Base-by-base conservation (phyloP, 1,140 invertebrate species). In the Periplaneta americana region DNA sequence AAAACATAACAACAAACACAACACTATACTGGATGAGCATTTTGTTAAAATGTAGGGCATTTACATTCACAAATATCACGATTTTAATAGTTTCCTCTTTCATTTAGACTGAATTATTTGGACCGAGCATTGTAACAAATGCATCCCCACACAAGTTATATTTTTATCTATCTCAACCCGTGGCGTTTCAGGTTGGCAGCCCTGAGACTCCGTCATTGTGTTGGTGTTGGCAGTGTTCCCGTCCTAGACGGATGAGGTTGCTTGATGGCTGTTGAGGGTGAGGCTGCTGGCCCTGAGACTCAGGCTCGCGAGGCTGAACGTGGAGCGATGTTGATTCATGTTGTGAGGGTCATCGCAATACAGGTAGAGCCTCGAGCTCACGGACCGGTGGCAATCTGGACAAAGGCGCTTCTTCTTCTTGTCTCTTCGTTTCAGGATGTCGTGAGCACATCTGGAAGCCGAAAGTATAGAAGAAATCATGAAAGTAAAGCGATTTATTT, bases 381-480 rank as follows among this genome's bases (percentile, higher is more conserved):
- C 88, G 22, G 92, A 88, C 83, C 91, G 91, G 83, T 92, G 92
- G 83, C 92, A 93, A 81, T 93, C 92, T 3, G 92, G 92, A 84
- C 92, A 93, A 76, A 88, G 85, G 57, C 88, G 89, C 83, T 89
- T 91, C 83, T 92, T 86, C 82, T 87, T 93, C 86, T 92, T 93
- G 83, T 93, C 93, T 33, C 92, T 89, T 79, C 90, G 88, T 48
- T 93, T 89, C 82, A 94, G 87, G 39, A 94, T 90, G 83, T 95
- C 93, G 84, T 93, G 91, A 31, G 93, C 93, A 86, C 93, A 95
- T 86, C 93, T 94, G 85, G 34, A 88, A n/a, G n/a, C n/a, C n/a
- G n/a, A n/a, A n/a, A n/a, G n/a, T n/a, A n/a, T n/a, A n/a, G n/a
- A n/a, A n/a, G n/a, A n/a, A n/a, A n/a, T n/a, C n/a, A n/a, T n/a